Percentiles rank a stretch among this genome's conserved stretches.
These are phyloP conservation scores for Silurus meridionalis DNA, from an alignment of 2,113 vertebrate genomes.

Conservation along the genomic window DNA sequence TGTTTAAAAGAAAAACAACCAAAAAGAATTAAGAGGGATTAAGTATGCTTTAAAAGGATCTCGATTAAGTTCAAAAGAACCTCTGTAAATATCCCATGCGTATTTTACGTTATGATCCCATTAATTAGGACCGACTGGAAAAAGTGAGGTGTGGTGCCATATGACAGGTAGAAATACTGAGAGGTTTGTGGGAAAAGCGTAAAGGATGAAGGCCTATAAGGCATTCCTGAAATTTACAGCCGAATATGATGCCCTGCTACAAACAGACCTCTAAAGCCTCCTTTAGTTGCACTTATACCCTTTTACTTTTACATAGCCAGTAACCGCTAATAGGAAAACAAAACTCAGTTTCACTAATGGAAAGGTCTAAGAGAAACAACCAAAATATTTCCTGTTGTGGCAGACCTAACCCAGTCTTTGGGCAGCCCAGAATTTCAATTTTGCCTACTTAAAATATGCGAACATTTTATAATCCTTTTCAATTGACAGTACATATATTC, in stretches of 20 bases:
- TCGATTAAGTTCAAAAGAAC: constrained; percentile 21
- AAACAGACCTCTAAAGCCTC: constrained; percentile 61
- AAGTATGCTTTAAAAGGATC: background rate
- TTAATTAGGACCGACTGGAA: constrained; percentile 71
- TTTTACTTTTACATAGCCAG: constrained; percentile 61
- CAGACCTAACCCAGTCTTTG: constrained; percentile 49
- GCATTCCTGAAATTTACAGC: constrained; percentile 69
- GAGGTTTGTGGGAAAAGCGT: constrained; percentile 61
- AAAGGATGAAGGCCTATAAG: constrained; percentile 63
- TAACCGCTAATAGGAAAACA: constrained; percentile 66
- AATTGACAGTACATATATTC: constrained; percentile 56
- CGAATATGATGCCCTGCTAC: constrained; percentile 56
- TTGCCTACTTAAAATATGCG: constrained; percentile 55
- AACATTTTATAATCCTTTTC: constrained; percentile 58
- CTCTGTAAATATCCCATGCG: constrained; percentile 61
- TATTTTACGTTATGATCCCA: constrained; percentile 61
- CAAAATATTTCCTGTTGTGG: constrained; percentile 66
- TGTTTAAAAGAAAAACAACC: background rate
- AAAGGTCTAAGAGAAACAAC: constrained; percentile 62
- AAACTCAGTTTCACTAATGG: constrained; percentile 57
- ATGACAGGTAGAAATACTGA: constrained; percentile 54
- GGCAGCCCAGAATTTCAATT: constrained; percentile 53
- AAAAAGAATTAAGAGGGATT: background rate
- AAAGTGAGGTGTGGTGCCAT: constrained; percentile 63
- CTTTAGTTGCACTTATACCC: constrained; percentile 57